Percentiles rank a stretch among this genome's conserved stretches.
These are phyloP conservation scores for Hormaphis cornu DNA, from an alignment of 1,140 invertebrate genomes.

Conservation along the genomic window DNA sequence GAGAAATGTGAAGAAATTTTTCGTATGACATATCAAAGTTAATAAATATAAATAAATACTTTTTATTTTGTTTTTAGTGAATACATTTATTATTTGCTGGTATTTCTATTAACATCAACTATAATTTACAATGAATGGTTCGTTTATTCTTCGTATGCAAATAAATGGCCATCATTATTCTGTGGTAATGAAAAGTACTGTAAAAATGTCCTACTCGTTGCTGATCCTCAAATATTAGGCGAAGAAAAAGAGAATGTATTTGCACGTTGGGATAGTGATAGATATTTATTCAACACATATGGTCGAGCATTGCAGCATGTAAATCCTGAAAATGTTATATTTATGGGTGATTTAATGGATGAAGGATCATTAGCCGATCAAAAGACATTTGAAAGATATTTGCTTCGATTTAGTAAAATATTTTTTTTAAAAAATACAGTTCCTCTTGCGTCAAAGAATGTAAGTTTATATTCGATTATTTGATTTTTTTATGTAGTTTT, in stretches of 20 bases:
- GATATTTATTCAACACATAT: slow-evolving; percentile 74
- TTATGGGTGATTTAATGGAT: slow-evolving; percentile 85
- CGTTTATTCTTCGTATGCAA: slow-evolving; percentile 30
- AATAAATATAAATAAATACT: background rate
- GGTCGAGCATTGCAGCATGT: slow-evolving; percentile 56
- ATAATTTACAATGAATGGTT: slow-evolving; percentile 35
- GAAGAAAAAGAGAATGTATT: slow-evolving; percentile 55
- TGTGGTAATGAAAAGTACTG: slow-evolving; percentile 35
- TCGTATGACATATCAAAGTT: too few species aligned
- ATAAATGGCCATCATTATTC: slow-evolving; percentile 36
- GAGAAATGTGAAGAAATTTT: background rate
- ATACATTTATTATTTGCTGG: background rate
- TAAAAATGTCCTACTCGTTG: slow-evolving; percentile 60
- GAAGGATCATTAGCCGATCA: slow-evolving; percentile 71
- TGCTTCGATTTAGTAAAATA: slow-evolving; percentile 58
- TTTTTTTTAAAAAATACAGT: slow-evolving; percentile 44
- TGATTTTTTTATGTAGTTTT: background rate
- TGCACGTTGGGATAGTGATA: slow-evolving; percentile 72
- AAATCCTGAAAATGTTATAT: slow-evolving; percentile 77
- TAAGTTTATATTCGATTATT: background rate
- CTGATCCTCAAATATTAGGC: slow-evolving; percentile 87
- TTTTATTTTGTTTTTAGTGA: slow-evolving; percentile 11
- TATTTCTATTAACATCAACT: background rate
- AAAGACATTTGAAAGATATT: slow-evolving; percentile 59
- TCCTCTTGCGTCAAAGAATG: slow-evolving; percentile 37